A percentile compares a stretch with the other conserved stretches of the same genome.
These are phyloP conservation scores for Papilio dardanus DNA, from an alignment of 1,140 invertebrate species.

Conservation along the genomic window DNA sequence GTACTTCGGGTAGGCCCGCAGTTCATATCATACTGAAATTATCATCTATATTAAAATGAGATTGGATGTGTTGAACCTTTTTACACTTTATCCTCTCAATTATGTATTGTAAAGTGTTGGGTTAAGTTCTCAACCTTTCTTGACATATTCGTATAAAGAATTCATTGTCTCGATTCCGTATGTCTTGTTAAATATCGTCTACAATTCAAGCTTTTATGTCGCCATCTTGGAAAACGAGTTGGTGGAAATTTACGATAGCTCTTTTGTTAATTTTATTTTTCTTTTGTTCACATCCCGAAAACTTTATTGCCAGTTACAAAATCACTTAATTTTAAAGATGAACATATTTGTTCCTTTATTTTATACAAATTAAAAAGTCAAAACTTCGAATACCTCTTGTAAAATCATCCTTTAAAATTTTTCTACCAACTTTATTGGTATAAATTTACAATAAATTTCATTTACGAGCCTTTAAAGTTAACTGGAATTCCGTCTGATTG, in stretches of 20 bases:
- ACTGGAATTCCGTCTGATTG: slow-evolving; percentile 24
- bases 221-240: slow-evolving; percentile 14
- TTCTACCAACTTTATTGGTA: slow-evolving; percentile 30
- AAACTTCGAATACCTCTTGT: neutral
- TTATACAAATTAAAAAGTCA: slow-evolving; percentile 25
- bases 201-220: slow-evolving; percentile 29
- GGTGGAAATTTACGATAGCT: slow-evolving; percentile 13
- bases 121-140: slow-evolving; percentile 14
- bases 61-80: neutral
- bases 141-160: slow-evolving; percentile 33
- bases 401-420: slow-evolving; percentile 13
- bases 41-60: neutral
- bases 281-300: neutral
- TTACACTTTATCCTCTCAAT: slow-evolving; percentile 29
- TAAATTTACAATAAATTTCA: slow-evolving; percentile 38
- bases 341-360: neutral
- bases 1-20: too few species aligned
- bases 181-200: slow-evolving; percentile 20
- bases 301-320: slow-evolving; percentile 25
- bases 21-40: too few species aligned
- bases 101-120: slow-evolving; percentile 17
- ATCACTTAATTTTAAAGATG: slow-evolving; percentile 18
- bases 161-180: slow-evolving; percentile 21
- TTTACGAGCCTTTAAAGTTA: slow-evolving; percentile 22
- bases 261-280: slow-evolving; percentile 10